Evolutionary conservation across 2,888 invertebrate genomes (phyloP), one percentile per base, ranked within the genome.

Genomic region (Neelides folsomi): DNA sequence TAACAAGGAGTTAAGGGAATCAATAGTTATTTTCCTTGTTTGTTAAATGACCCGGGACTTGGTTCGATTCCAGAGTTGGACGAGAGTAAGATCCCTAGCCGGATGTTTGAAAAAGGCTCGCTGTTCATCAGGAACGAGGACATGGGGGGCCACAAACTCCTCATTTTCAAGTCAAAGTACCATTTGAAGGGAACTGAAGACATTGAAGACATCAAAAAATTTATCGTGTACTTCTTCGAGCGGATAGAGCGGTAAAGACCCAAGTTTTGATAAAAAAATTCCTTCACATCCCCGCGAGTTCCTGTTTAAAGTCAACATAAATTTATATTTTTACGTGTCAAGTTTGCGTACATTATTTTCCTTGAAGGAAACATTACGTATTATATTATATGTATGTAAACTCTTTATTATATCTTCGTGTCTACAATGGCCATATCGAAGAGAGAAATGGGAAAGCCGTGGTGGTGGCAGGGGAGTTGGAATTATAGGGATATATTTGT

Each of bases 141-240:
- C 68, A 75, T 82, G 42, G 87, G 92, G 70, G 89, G 86, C 0
- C 79, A 80, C 66, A 72, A 77, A 6, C 67, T 90, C 44, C 72
- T 94, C 42, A 78, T 92, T 63, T 80, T 93, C 60, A 85, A 82
- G 68, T 82, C 83, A 5, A 86, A 83, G 67, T 75, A 82, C 66
- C 86, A 92, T 67, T 74, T 77, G 2, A 90, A 88, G 73, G 86
- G 86, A 10, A 73, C 78, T 16, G 79, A 79, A 64, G 81, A 85
- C 65, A 77, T 83, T 63, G 80, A 80, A 0, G 83, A 86, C 36
- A 68, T 89, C 7, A 85, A 87, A 68, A 79, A 79, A 67, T 79
- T 83, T 60, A 78, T 93, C 51, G 80, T 90, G 0, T 92, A 88
- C 69, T 88, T 86, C 83, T 78, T 89, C 65, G 88, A 89, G 67